These are phyloP conservation scores for Craterocephalus amniculus DNA, from an alignment of 2,797 vertebrate genomes.

Conservation along the genomic window DNA sequence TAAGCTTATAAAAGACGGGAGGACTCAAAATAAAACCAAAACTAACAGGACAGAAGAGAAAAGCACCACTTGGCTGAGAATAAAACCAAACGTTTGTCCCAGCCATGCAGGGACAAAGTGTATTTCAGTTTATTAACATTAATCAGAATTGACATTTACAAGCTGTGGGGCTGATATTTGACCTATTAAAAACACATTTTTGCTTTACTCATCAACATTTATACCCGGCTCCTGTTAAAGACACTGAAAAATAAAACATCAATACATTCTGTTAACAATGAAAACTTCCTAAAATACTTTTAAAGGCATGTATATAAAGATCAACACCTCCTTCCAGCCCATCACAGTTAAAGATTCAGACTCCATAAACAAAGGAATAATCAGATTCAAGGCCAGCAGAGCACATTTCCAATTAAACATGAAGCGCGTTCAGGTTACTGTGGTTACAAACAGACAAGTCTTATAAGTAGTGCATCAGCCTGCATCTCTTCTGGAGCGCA, in stretches of 20 bases:
- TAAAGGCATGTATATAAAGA: constrained; percentile 13
- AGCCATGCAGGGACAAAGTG: fast-evolving
- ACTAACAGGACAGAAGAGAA: neutral
- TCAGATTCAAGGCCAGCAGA: constrained; percentile 39
- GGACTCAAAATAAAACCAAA: constrained; percentile 30
- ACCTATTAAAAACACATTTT: neutral
- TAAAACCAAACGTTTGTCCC: neutral
- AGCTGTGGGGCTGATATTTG: neutral
- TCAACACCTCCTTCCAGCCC: neutral
- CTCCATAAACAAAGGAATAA: neutral
- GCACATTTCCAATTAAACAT: constrained; percentile 12
- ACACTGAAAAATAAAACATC: neutral
- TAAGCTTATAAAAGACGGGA: neutral
- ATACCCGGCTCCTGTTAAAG: neutral
- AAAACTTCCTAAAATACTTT: constrained; percentile 12
- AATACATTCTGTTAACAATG: neutral
- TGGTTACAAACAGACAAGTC: constrained; percentile 26
- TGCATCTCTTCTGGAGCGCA: neutral
- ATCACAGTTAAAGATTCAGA: constrained; percentile 13
- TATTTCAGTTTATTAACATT: constrained; percentile 42
- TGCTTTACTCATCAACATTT: neutral
- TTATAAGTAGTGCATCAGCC: constrained; percentile 4
- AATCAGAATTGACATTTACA: constrained; percentile 15
- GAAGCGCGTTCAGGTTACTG: constrained; percentile 11
- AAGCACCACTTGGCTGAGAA: neutral